Evolutionary conservation across 2,888 invertebrate species (phyloP), one percentile per base, ranked within the genome.

Genomic region (Pogonocherus hispidulus): DNA sequence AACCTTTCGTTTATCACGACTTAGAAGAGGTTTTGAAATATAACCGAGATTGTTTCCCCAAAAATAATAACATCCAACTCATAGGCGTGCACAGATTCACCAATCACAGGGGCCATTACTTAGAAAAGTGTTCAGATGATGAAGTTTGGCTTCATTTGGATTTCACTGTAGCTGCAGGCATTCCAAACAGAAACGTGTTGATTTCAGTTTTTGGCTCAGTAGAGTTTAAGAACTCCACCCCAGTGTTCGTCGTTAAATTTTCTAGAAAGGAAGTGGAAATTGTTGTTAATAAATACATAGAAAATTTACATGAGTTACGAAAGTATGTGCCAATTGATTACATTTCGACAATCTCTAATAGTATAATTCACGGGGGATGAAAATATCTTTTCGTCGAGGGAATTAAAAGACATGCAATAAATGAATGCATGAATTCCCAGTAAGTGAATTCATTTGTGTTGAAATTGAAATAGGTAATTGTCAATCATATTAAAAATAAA

Each of bases 161-260:
- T 66, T 66, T 68, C 20, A 64, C 57, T 1, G 18, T 66, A 51
- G 18, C 64, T 23, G 49, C 19, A 1, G 27, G 23, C 1, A 49
- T 64, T 9, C 71, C 71, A 6, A 32, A 62, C 2, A 41, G 66
- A 44, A 44, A 51, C 11, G 62, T 55, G 0, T 5, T 19, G 22
- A 44, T 68, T 20, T 71, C 71, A 6, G 66, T 62, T 19, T 71
- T 66, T 68, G 71, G 71, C 20, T 60, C 59, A 1, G 9, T 71
- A n/a, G 66, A 71, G 14, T 35, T 49, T 16, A 56, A 23, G 5
- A 32, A 3, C 18, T 54, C 4, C 59, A 23, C 27, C 2, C 37
- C 18, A 47, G n/a, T 32, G 16, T 60, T 71, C 32, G 52, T 62
- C 11, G 66, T 68, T n/a, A 60, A 54, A 18, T 71, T 71, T 51